Conservation (phyloP, 1,140 invertebrate species). For the Druon quercuslanigerum region DNA sequence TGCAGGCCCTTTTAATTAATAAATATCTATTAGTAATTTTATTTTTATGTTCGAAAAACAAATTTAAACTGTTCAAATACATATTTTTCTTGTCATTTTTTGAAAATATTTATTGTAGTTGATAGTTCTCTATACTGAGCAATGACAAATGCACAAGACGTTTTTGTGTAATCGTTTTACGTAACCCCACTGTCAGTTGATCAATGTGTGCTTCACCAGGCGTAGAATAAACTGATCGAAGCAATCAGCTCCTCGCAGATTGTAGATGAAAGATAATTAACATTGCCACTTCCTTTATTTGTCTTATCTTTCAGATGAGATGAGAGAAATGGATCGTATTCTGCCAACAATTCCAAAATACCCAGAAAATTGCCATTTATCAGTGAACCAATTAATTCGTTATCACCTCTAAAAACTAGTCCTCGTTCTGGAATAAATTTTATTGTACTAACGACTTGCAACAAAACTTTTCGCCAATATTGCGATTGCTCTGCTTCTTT, state of each 20-base stretch:
- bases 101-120: too few species aligned
- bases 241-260: slow-evolving; percentile 61
- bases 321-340: slow-evolving; percentile 51
- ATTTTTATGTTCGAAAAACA: too few species aligned
- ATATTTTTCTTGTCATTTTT: too few species aligned
- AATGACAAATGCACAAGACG: too few species aligned
- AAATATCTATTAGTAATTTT: too few species aligned
- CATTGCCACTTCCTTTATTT: slow-evolving; percentile 44
- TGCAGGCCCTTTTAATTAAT: too few species aligned
- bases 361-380: slow-evolving; percentile 55
- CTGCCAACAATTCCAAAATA: slow-evolving; percentile 49
- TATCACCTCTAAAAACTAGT: slow-evolving; percentile 47
- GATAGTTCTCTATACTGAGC: too few species aligned
- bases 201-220: too few species aligned
- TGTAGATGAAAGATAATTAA: slow-evolving; percentile 46
- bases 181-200: too few species aligned
- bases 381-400: slow-evolving; percentile 51
- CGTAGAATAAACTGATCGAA: too few species aligned
- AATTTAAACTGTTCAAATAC: too few species aligned
- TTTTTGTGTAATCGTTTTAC: too few species aligned
- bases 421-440: slow-evolving; percentile 45
- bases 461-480: slow-evolving; percentile 39
- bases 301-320: slow-evolving; percentile 42
- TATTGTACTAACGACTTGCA: slow-evolving; percentile 32
- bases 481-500: background rate